Conservation (phyloP, 2,113 vertebrate genomes). For the Microcebus lehilahytsara region DNA sequence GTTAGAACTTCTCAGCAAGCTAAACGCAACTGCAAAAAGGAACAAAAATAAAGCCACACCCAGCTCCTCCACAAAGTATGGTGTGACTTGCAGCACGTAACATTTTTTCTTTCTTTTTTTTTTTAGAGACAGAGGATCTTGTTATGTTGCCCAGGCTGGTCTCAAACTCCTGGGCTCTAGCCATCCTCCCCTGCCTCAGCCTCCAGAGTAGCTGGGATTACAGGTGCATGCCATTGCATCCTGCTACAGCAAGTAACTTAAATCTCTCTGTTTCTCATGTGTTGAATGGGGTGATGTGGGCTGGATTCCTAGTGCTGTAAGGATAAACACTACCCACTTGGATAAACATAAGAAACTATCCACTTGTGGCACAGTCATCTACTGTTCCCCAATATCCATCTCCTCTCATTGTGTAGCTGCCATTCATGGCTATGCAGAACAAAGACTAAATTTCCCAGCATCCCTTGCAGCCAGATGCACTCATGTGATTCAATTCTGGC, state of each 20-base stretch:
- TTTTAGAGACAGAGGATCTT: too few species aligned
- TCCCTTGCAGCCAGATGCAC: too few species aligned
- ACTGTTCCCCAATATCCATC: neutral
- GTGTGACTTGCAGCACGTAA: neutral
- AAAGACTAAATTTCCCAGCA: too few species aligned
- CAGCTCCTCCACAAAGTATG: neutral
- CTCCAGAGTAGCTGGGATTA: too few species aligned
- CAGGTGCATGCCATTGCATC: too few species aligned
- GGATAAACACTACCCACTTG: neutral
- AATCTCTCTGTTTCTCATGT: neutral
- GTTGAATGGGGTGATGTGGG: neutral
- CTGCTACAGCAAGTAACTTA: neutral
- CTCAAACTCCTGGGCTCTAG: too few species aligned
- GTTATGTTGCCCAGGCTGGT: too few species aligned
- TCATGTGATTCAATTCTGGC: too few species aligned
- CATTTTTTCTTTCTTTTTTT: too few species aligned
- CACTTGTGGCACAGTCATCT: neutral
- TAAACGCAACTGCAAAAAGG: neutral
- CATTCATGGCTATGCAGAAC: too few species aligned
- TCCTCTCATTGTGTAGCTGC: too few species aligned
- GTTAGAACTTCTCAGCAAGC: neutral
- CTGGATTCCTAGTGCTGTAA: neutral
- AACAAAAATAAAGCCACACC: constrained; percentile 24
- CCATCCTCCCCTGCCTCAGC: too few species aligned
- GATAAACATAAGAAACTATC: neutral